These are phyloP conservation scores for Stenchaetothrips biformis DNA, from an alignment of 2,888 invertebrate genomes.

Conservation along the genomic window DNA sequence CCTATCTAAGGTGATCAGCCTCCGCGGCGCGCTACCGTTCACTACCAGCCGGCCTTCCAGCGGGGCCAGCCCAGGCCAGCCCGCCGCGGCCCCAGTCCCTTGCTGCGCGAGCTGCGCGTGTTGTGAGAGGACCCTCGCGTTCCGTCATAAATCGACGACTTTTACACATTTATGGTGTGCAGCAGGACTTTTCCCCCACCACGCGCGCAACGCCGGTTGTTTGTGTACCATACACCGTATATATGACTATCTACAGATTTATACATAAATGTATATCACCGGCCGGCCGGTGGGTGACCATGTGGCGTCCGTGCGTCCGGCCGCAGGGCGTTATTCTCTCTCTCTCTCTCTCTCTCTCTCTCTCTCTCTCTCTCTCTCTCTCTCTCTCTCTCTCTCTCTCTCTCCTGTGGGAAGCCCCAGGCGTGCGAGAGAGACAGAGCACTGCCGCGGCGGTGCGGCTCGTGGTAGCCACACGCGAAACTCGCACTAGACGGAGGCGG, in stretches of 20 bases:
- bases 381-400: not conserved
- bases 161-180: slow-evolving; percentile 16
- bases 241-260: slow-evolving; percentile 19
- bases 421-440: not conserved
- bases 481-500: no score
- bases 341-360: no score
- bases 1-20: not conserved
- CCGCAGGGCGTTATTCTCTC: no score
- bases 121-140: not conserved
- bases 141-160: slow-evolving; percentile 18
- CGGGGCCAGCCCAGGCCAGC: not conserved
- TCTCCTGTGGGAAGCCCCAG: not conserved
- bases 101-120: not conserved
- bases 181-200: not conserved
- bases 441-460: not conserved
- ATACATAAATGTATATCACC: slow-evolving; percentile 23
- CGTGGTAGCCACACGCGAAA: no score
- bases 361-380: no score
- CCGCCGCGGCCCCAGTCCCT: not conserved
- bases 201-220: not conserved
- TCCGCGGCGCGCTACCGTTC: not conserved
- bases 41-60: no score
- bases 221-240: slow-evolving; percentile 14
- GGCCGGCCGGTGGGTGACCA: not conserved
- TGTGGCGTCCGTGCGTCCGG: not conserved